Conservation (phyloP, 30 jellyfish, hydroid and myxozoan species). For the Nemopilema nomurai region DNA sequence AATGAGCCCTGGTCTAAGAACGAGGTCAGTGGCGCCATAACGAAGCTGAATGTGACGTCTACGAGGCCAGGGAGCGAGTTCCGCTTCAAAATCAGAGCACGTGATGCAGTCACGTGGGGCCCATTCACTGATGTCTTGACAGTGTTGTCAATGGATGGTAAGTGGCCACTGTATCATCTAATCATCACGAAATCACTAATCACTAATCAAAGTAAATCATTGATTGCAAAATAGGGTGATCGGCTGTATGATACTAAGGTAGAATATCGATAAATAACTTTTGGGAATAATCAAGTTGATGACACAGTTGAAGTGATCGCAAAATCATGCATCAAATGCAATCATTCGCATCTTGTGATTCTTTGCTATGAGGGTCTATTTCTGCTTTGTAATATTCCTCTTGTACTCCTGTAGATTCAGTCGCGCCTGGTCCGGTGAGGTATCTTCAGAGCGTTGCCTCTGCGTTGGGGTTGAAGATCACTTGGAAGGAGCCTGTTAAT, state of each 20-base stretch:
- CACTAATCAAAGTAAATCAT: too few relatives aligned
- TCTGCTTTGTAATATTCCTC: too few relatives aligned
- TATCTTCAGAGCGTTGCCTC: slow-evolving; percentile 33
- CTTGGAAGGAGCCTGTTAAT: slow-evolving; percentile 77
- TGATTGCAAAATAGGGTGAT: too few relatives aligned
- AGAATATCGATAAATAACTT: too few relatives aligned
- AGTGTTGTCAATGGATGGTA: slow-evolving; percentile 63
- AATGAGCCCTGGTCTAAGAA: slow-evolving; percentile 44
- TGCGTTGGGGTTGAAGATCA: slow-evolving; percentile 44
- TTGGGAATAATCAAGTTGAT: too few relatives aligned
- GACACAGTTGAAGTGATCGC: too few relatives aligned
- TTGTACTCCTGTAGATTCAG: too few relatives aligned
- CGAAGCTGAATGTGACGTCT: slow-evolving; percentile 37
- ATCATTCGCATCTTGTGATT: too few relatives aligned
- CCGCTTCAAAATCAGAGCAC: slow-evolving; percentile 66
- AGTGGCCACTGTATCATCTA: slow-evolving; percentile 21
- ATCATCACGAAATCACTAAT: neutral
- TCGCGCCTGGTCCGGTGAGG: slow-evolving; percentile 62
- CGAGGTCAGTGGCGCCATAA: slow-evolving; percentile 52
- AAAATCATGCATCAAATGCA: too few relatives aligned
- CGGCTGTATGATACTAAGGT: too few relatives aligned
- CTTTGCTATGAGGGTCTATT: too few relatives aligned
- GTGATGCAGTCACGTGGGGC: slow-evolving; percentile 72
- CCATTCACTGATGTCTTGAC: slow-evolving; percentile 13
- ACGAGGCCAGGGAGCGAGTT: slow-evolving; percentile 35